Conservation (phyloP, 2,113 vertebrate genomes). For the Crypturellus undulatus region DNA sequence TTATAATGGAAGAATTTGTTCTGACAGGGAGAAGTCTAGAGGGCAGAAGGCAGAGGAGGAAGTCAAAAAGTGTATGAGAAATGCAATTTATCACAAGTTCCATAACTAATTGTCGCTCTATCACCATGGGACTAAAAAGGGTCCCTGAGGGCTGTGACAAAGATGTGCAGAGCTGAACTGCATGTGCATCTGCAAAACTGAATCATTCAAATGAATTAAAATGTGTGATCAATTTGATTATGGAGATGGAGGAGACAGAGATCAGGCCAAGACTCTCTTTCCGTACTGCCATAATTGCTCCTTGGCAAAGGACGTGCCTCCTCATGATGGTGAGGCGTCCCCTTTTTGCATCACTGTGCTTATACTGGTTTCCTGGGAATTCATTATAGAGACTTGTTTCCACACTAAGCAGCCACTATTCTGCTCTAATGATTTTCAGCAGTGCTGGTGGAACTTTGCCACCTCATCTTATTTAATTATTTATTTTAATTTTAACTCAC, state of each 20-base stretch:
- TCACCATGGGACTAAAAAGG: neutral
- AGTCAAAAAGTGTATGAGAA: neutral
- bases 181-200: neutral
- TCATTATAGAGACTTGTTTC: constrained; percentile 10
- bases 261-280: neutral
- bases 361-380: neutral
- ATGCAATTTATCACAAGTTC: neutral
- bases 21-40: neutral
- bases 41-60: neutral
- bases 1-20: neutral
- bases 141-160: neutral
- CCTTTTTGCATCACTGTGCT: neutral
- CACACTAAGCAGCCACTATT: neutral
- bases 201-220: neutral
- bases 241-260: neutral
- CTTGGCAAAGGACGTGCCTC: neutral
- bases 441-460: constrained; percentile 1
- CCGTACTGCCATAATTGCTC: neutral
- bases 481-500: constrained; percentile 57
- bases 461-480: constrained; percentile 49
- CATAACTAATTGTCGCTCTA: neutral
- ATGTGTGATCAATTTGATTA: neutral
- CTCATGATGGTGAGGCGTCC: neutral
- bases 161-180: neutral
- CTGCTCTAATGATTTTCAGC: constrained; percentile 13